These are phyloP conservation scores for Muscicapa striata DNA, from an alignment of 2,797 vertebrate species.

Conservation along the genomic window DNA sequence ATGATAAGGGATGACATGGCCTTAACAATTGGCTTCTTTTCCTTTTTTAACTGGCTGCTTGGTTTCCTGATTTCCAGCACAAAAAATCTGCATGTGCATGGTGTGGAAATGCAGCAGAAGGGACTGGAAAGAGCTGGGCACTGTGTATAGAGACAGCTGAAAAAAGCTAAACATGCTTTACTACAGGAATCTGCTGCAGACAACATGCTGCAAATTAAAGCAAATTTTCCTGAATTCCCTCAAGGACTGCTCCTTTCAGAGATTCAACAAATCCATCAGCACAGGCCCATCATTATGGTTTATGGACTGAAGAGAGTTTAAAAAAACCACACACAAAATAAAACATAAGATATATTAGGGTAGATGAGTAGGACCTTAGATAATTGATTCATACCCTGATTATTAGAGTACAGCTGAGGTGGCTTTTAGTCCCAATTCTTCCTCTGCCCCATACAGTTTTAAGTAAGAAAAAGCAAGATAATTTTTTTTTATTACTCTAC, in stretches of 20 bases:
- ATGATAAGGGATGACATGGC: not conserved
- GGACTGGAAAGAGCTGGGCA: not conserved
- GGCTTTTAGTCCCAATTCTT: not conserved
- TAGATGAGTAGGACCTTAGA: not conserved
- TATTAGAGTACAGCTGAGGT: not conserved
- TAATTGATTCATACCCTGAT: not conserved
- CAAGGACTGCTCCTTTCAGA: not conserved
- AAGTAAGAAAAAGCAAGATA: not conserved
- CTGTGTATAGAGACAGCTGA: not conserved
- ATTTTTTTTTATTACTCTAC: not conserved
- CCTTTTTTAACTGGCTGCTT: not conserved
- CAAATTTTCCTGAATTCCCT: conserved; percentile 10
- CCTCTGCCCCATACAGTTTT: not conserved
- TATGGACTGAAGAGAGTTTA: not conserved
- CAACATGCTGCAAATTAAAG: conserved; percentile 15
- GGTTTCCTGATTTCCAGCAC: not conserved
- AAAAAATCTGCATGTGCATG: not conserved
- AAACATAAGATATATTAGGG: accelerated
- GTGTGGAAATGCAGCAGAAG: not conserved
- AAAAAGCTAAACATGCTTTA: conserved; percentile 2
- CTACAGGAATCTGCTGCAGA: conserved; percentile 4
- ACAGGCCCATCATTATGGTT: not conserved
- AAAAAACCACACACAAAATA: not conserved
- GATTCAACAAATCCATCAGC: not conserved
- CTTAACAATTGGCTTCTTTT: not conserved